Evolutionary conservation across 2,888 invertebrate species (phyloP).

Genomic region (Caenorhabditis auriculariae): DNA sequence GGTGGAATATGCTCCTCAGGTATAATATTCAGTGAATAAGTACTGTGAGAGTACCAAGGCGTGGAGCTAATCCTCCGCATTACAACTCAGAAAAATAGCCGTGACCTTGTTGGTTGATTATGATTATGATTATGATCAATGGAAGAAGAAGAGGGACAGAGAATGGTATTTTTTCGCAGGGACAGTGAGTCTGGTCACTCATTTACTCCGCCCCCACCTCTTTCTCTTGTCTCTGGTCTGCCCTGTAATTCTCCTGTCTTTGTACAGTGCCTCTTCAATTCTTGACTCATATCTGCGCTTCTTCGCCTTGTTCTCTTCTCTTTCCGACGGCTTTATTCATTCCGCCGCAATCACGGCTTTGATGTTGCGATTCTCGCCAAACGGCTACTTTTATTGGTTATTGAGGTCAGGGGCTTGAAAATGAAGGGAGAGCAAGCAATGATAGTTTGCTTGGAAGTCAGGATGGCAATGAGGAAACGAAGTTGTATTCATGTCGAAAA

Average conservation of each 20-base stretch:
- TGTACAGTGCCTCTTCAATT: too few relatives aligned
- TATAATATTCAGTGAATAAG: conserved; percentile 53
- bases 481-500: too few relatives aligned
- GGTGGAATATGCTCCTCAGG: conserved; percentile 50
- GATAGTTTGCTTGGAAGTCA: too few relatives aligned
- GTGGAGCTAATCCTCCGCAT: conserved; percentile 22
- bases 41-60: conserved; percentile 41
- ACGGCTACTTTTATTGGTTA: too few relatives aligned
- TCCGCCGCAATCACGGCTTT: too few relatives aligned
- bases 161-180: conserved; percentile 14
- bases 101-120: neutral
- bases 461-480: too few relatives aligned
- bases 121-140: conserved; percentile 13
- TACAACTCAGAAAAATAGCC: neutral
- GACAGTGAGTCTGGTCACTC: conserved; percentile 19
- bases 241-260: conserved; percentile 1
- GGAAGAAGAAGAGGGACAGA: conserved; percentile 5
- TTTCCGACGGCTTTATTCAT: too few relatives aligned
- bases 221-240: neutral
- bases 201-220: conserved; percentile 12
- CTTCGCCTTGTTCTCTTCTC: too few relatives aligned
- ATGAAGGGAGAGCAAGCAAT: too few relatives aligned
- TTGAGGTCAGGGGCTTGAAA: too few relatives aligned
- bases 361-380: too few relatives aligned
- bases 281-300: too few relatives aligned